A percentile compares a stretch with the other conserved stretches of the same genome.
These are phyloP conservation scores for Marmota monax DNA, from an alignment of 2,113 vertebrate species.

Conservation along the genomic window DNA sequence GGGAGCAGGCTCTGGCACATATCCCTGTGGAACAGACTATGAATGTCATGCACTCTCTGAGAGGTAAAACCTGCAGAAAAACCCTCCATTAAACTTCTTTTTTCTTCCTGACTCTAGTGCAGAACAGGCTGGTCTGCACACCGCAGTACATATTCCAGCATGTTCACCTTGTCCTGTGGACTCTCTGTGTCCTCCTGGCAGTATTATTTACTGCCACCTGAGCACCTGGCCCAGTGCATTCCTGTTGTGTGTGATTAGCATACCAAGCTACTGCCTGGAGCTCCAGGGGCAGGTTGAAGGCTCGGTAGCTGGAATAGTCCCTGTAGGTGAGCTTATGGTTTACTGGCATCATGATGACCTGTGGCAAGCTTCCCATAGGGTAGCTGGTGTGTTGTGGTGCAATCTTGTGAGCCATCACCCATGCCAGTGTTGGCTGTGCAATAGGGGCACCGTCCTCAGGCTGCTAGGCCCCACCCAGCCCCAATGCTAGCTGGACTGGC, in stretches of 20 bases:
- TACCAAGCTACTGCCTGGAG: slow-evolving; percentile 1
- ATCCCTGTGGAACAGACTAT: no score
- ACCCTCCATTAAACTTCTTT: fast-evolving
- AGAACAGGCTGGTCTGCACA: fast-evolving
- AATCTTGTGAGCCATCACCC: neutral
- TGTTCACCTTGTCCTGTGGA: neutral
- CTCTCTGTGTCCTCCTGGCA: neutral
- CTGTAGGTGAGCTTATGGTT: no score
- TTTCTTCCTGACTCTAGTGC: neutral
- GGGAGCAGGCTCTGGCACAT: neutral
- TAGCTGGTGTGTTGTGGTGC: fast-evolving
- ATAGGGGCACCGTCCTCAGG: no score
- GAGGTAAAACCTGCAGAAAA: neutral
- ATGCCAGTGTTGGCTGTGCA: neutral
- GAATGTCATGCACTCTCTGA: fast-evolving
- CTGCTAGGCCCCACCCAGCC: neutral
- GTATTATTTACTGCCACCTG: slow-evolving; percentile 17
- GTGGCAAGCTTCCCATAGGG: fast-evolving
- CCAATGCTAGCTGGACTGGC: fast-evolving
- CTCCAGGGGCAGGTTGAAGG: slow-evolving; percentile 76
- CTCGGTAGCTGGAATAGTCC: neutral
- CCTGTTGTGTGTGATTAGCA: slow-evolving; percentile 31
- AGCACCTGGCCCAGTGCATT: slow-evolving; percentile 33
- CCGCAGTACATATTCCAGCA: fast-evolving
- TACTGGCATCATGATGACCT: neutral